Conservation (phyloP, 2,797 vertebrate genomes). For the Gambusia yucatana region DNA sequence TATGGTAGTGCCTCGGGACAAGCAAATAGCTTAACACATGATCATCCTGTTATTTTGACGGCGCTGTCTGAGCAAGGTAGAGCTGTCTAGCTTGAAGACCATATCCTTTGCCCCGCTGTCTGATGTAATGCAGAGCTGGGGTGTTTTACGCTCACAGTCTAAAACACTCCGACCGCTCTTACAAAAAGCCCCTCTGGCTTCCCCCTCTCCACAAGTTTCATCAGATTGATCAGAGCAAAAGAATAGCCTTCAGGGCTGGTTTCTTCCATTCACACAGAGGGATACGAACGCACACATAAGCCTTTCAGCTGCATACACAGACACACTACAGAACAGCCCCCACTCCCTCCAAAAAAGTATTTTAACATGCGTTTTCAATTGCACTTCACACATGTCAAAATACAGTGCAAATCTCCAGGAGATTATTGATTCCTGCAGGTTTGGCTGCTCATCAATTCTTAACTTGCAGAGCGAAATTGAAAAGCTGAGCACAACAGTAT, state of each 20-base stretch:
- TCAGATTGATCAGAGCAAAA: slow-evolving; percentile 76
- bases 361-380: slow-evolving; percentile 65
- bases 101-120: slow-evolving; percentile 70
- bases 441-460: slow-evolving; percentile 75
- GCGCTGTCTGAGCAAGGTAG: slow-evolving; percentile 67
- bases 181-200: slow-evolving; percentile 78
- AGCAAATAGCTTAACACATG: slow-evolving; percentile 74
- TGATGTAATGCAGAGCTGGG: slow-evolving; percentile 71
- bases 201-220: slow-evolving; percentile 76
- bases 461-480: slow-evolving; percentile 58
- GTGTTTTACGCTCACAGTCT: slow-evolving; percentile 69
- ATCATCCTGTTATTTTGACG: slow-evolving; percentile 63
- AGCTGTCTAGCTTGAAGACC: slow-evolving; percentile 62
- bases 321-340: slow-evolving; percentile 39
- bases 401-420: slow-evolving; percentile 66
- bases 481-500: slow-evolving; percentile 33
- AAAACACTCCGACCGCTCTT: slow-evolving; percentile 67
- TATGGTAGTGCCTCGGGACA: slow-evolving; percentile 51
- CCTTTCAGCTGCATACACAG: slow-evolving; percentile 26
- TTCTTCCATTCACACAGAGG: slow-evolving; percentile 67
- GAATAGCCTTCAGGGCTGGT: slow-evolving; percentile 76
- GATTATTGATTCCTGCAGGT: slow-evolving; percentile 73
- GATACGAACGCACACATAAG: slow-evolving; percentile 53
- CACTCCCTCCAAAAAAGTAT: slow-evolving; percentile 32
- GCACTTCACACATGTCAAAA: slow-evolving; percentile 71